Conservation (phyloP, 2,888 invertebrate species). For the Phyto melanocephala region DNA sequence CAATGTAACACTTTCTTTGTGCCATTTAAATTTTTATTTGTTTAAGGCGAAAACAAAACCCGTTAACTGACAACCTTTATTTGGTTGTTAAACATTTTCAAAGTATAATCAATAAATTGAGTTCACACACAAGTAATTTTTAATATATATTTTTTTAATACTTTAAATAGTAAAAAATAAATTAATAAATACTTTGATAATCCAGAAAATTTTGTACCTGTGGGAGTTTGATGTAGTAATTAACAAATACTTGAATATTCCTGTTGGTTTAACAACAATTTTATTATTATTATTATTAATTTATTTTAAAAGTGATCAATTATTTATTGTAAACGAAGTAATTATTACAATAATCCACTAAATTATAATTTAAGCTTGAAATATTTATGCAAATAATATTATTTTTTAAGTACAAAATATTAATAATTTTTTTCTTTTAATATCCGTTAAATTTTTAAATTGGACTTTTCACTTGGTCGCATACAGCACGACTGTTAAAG, state of each 20-base stretch:
- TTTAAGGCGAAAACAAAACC: slow-evolving; percentile 17
- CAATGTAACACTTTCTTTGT: slow-evolving; percentile 67
- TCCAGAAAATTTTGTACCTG: slow-evolving; percentile 31
- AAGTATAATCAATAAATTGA: slow-evolving; percentile 41
- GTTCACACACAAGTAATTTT: slow-evolving; percentile 10
- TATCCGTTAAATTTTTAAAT: slow-evolving; percentile 69
- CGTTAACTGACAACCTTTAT: background rate
- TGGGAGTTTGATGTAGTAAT: background rate
- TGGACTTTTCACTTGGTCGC: slow-evolving; percentile 69
- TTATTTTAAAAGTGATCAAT: background rate
- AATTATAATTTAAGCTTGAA: background rate
- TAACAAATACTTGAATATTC: slow-evolving; percentile 1
- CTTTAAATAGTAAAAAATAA: background rate
- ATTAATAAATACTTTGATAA: background rate
- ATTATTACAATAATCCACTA: slow-evolving; percentile 32
- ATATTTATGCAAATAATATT: background rate
- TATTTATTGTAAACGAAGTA: background rate
- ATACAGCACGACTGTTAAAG: slow-evolving; percentile 72
- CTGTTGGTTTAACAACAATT: slow-evolving; percentile 16
- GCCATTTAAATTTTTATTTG: slow-evolving; percentile 39
- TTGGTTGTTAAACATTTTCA: background rate
- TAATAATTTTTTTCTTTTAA: background rate
- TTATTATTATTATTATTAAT: background rate
- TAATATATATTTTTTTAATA: background rate
- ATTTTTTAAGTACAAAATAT: background rate